Percentiles rank a stretch among this genome's conserved stretches.
Conservation (phyloP, 1,140 invertebrate genomes). For the Arion vulgaris region DNA sequence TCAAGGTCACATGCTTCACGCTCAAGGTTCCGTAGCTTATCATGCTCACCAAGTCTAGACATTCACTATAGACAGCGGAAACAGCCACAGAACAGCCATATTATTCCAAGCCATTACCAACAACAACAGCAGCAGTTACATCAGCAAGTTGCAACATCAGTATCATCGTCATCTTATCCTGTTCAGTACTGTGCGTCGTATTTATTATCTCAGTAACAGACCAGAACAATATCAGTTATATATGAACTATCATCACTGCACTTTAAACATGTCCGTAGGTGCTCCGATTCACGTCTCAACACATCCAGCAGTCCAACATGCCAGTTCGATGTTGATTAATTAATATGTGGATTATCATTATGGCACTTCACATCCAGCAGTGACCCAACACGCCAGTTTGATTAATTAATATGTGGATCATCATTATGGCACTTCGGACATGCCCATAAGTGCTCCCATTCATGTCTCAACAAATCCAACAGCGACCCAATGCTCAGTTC, state of each 20-base stretch:
- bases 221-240: background rate
- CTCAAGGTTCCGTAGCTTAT: conserved; percentile 45
- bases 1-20: conserved; percentile 30
- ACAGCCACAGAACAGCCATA: background rate
- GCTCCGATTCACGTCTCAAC: too few relatives aligned
- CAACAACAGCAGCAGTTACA: conserved; percentile 17
- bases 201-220: background rate
- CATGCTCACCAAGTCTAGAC: conserved; percentile 39
- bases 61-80: conserved; percentile 29
- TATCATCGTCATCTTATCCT: background rate
- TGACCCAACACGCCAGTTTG: background rate
- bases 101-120: background rate
- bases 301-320: too few relatives aligned
- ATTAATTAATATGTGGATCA: too few relatives aligned
- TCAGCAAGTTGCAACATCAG: background rate
- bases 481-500: too few relatives aligned
- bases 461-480: too few relatives aligned
- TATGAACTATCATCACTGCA: too few relatives aligned
- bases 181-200: background rate
- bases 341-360: too few relatives aligned
- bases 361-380: background rate
- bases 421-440: too few relatives aligned
- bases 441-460: too few relatives aligned
- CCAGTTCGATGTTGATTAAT: too few relatives aligned
- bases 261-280: too few relatives aligned